Evolutionary conservation across 1,140 invertebrate species (phyloP).

Genomic region (Pinna nobilis): DNA sequence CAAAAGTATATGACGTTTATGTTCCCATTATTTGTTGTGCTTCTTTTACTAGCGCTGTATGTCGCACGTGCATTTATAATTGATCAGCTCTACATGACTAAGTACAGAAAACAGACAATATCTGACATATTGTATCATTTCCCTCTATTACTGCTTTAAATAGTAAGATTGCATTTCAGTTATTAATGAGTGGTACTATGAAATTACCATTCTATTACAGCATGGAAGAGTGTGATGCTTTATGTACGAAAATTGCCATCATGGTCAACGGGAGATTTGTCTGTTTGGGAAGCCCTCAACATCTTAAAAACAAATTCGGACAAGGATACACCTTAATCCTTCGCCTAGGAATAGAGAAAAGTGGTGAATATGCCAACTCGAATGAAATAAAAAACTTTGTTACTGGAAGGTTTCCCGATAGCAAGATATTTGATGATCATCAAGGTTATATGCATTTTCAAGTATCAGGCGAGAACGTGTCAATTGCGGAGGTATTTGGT

Average conservation of each 20-base stretch:
- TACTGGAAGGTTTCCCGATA: constrained; percentile 43
- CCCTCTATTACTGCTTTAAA: background rate
- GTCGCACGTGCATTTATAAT: too few species aligned
- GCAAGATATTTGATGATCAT: constrained; percentile 81
- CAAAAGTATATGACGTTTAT: too few species aligned
- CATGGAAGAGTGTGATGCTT: constrained; percentile 78
- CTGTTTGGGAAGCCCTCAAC: constrained; percentile 75
- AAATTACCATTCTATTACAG: too few species aligned
- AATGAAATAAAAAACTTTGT: constrained; percentile 43
- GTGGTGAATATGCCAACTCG: constrained; percentile 3
- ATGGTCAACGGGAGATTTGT: constrained; percentile 77
- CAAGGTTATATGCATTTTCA: constrained; percentile 80
- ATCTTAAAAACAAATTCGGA: constrained; percentile 76
- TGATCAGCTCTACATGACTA: too few species aligned
- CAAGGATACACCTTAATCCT: constrained; percentile 71
- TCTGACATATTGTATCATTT: background rate
- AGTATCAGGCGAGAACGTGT: constrained; percentile 71
- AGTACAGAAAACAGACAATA: background rate
- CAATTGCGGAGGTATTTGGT: constrained; percentile 80
- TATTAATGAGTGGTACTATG: too few species aligned
- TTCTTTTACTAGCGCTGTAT: too few species aligned
- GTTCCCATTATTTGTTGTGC: too few species aligned
- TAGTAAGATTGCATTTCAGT: too few species aligned
- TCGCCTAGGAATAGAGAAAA: constrained; percentile 48
- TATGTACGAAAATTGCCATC: constrained; percentile 76